Base-by-base conservation (phyloP, 2,113 vertebrate species). In the Brienomyrus longianalis region DNA sequence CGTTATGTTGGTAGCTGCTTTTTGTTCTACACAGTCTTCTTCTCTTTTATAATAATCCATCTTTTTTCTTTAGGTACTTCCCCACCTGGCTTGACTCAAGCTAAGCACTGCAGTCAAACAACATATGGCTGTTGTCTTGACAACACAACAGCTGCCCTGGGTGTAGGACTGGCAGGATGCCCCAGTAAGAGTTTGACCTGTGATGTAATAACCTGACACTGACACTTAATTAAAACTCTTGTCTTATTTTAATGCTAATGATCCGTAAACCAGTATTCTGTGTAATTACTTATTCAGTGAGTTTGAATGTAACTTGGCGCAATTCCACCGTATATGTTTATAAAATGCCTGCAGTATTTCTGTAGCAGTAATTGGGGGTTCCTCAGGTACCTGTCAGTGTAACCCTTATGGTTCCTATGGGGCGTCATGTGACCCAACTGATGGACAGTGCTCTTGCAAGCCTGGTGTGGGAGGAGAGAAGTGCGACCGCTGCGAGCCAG, bases 401-500 rank as follows among this genome's bases (percentile, higher is more conserved):
- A 99, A 99, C 84, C 92, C 92, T 0, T 97, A 99, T 0, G 98
- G 98, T 70, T 97, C 98, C 83, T 99, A 99, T 0, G 94, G 98
- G 0, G 95, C 95, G 0, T 95, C 96, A 0, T 99, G 98, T 0
- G 97, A 98, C 90, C 97, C 98, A 0, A 90, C 93, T 51, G 94
- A 93, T 0, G 97, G 97, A 0, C 98, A 99, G 94, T 99, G 98
- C 94, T 99, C 98, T 93, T 99, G 98, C 94, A 99, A 98, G 56
- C 98, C 98, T 0, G 98, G 98, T 0, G 98, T 99, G 0, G 98
- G 98, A 0, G 98, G 98, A 2, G 95, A 96, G 88, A 98, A 96
- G 92, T 99, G 98, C 0, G 98, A 99, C 95, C 98, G 98, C 92
- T 99, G 98, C 0, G 98, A 99, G 93, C 98, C 98, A 0, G 97